A percentile compares a stretch with the other conserved stretches of the same genome.
Evolutionary conservation across 2,113 vertebrate genomes (phyloP).

Genomic region (Phylloscopus whistleri): DNA sequence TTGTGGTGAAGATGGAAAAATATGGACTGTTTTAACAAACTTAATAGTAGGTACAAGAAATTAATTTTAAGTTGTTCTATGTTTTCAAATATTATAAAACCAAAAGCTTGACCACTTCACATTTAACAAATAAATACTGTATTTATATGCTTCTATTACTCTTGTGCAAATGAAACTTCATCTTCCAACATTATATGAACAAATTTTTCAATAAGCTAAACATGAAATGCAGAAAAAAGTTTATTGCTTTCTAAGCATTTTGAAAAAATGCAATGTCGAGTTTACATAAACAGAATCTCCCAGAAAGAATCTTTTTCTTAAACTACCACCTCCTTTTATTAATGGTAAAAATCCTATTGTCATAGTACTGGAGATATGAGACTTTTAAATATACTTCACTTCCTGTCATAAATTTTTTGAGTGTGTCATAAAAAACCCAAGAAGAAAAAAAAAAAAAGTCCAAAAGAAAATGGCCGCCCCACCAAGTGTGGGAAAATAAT

Average conservation of each 20-base stretch:
- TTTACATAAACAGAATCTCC: not conserved
- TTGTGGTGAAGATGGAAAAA: not conserved
- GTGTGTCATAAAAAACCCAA: not conserved
- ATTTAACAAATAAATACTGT: not conserved
- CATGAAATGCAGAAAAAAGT: not conserved
- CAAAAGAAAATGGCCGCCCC: not conserved
- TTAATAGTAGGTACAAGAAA: not conserved
- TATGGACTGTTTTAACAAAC: not conserved
- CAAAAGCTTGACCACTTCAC: not conserved
- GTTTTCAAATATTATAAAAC: not conserved
- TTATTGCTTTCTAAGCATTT: not conserved
- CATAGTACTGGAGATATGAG: not conserved
- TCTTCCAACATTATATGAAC: not conserved
- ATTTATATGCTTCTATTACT: not conserved
- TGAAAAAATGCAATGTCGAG: not conserved
- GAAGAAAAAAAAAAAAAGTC: not conserved
- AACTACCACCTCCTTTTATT: not conserved
- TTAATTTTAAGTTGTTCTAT: not conserved
- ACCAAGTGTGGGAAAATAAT: not conserved
- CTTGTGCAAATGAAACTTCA: not conserved
- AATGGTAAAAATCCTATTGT: not conserved
- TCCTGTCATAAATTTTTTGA: not conserved
- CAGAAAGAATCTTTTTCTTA: not conserved
- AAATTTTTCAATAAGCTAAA: not conserved
- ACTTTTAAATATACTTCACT: not conserved